Percentiles rank a stretch among this genome's conserved stretches.
These are phyloP conservation scores for Polypterus bichir DNA, from an alignment of 2,113 vertebrate species.

Conservation along the genomic window DNA sequence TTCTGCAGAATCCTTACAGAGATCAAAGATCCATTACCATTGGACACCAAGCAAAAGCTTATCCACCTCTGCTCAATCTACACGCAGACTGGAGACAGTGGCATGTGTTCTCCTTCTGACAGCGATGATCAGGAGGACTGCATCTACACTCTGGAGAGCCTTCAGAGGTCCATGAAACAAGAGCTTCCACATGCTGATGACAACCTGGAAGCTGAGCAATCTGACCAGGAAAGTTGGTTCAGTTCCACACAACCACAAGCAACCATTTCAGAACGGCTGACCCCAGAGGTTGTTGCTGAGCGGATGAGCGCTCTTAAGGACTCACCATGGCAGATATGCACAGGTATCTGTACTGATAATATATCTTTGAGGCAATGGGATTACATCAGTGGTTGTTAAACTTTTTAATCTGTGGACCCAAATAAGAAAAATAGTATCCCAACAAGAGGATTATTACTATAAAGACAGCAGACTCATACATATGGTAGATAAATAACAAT, in stretches of 20 bases:
- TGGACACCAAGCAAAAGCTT: constrained; percentile 60
- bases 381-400: too few species aligned
- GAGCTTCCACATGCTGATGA: constrained; percentile 12
- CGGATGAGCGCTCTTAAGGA: constrained; percentile 59
- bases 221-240: constrained; percentile 4
- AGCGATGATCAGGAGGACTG: constrained; percentile 39
- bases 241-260: constrained; percentile 22
- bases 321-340: constrained; percentile 70
- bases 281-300: constrained; percentile 42
- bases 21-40: constrained; percentile 67
- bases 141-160: constrained; percentile 73
- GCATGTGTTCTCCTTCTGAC: constrained; percentile 15
- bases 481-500: too few species aligned
- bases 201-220: not conserved
- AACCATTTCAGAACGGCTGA: constrained; percentile 38
- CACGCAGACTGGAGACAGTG: constrained; percentile 48
- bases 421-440: too few species aligned
- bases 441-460: too few species aligned
- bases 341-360: constrained; percentile 37
- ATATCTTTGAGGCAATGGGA: too few species aligned
- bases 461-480: too few species aligned
- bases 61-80: constrained; percentile 77
- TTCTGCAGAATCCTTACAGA: constrained; percentile 63
- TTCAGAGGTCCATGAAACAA: constrained; percentile 54
- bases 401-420: too few species aligned